A percentile compares a stretch with the other conserved stretches of the same genome.
Conservation (phyloP, 2,888 invertebrate species). For the Chesias legatella region DNA sequence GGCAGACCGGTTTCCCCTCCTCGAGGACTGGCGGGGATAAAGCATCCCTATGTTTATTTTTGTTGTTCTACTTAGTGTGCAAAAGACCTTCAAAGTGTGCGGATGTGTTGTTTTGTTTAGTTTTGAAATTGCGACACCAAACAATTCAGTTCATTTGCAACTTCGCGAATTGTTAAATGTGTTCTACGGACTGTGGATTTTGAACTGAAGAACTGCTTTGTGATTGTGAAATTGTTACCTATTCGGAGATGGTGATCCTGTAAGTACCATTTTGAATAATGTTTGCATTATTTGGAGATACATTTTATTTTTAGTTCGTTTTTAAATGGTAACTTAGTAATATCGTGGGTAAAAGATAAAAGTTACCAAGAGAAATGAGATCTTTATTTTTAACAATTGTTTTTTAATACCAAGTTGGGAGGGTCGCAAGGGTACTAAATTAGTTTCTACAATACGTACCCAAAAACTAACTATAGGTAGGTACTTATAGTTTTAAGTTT, state of each 20-base stretch:
- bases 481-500: too few species aligned
- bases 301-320: neutral
- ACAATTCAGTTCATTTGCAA: constrained; percentile 24
- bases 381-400: too few species aligned
- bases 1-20: constrained; percentile 48
- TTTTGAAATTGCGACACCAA: constrained; percentile 21
- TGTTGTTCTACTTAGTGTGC: constrained; percentile 72
- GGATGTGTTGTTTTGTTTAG: constrained; percentile 37
- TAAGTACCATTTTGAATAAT: constrained; percentile 58
- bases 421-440: too few species aligned
- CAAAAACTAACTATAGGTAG: too few species aligned
- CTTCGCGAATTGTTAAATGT: constrained; percentile 32
- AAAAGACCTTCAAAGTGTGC: constrained; percentile 59
- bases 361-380: too few species aligned
- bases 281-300: neutral
- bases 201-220: constrained; percentile 35
- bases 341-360: too few species aligned
- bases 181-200: constrained; percentile 32
- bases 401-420: too few species aligned
- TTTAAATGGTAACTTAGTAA: too few species aligned
- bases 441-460: too few species aligned
- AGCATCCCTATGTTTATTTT: constrained; percentile 77
- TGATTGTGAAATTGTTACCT: constrained; percentile 45
- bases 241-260: constrained; percentile 75
- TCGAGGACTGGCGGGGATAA: constrained; percentile 48